Conservation (phyloP, 2,113 vertebrate genomes). For the Laticauda colubrina region DNA sequence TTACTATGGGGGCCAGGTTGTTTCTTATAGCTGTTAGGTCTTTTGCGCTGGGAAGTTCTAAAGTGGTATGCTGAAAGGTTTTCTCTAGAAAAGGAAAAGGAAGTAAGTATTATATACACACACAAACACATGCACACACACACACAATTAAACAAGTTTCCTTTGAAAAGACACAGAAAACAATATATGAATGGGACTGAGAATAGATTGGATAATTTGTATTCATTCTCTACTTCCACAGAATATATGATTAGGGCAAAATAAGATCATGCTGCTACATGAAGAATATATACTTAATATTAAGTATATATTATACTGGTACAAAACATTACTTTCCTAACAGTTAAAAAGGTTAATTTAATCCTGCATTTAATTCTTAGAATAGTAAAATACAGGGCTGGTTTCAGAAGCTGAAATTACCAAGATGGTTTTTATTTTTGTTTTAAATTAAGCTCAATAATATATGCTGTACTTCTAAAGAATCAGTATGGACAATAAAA, state of each 20-base stretch:
- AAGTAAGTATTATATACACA: conserved; percentile 21
- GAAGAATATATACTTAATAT: background rate
- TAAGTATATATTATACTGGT: background rate
- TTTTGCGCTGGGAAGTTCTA: conserved; percentile 65
- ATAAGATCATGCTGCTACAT: background rate
- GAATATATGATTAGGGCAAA: background rate
- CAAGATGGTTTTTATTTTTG: background rate
- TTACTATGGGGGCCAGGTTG: conserved; percentile 73
- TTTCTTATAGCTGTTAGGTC: conserved; percentile 65
- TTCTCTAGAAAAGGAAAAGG: conserved; percentile 61
- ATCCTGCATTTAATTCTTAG: background rate
- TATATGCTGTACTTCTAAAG: background rate
- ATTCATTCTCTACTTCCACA: background rate
- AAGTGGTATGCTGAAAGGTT: conserved; percentile 64
- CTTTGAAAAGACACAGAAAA: background rate
- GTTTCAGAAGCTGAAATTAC: background rate
- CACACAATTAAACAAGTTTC: conserved; percentile 4
- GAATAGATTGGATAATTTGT: background rate
- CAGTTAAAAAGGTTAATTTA: background rate
- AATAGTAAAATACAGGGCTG: background rate
- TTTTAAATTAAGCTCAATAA: background rate
- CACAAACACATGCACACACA: background rate
- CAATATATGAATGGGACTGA: background rate
- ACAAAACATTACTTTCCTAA: background rate
- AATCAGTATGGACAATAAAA: background rate